A percentile compares a stretch with the other conserved stretches of the same genome.
Evolutionary conservation across 2,888 invertebrate genomes (phyloP).

Genomic region (Carabus problematicus): DNA sequence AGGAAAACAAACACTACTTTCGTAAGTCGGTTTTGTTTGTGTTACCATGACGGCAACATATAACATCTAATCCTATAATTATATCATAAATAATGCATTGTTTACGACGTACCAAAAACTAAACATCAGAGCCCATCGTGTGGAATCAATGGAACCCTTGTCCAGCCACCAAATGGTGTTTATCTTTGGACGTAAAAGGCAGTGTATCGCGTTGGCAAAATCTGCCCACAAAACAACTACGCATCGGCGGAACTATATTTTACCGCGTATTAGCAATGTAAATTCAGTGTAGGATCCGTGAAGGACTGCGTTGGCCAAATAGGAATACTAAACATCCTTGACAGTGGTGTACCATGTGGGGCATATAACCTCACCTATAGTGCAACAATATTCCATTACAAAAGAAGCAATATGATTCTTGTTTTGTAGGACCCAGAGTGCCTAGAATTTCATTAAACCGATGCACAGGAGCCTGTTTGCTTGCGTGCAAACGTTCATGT

Average conservation of each 20-base stretch:
- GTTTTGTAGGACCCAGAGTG: too few species aligned
- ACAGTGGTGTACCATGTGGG: too few species aligned
- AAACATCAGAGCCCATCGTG: constrained; percentile 4
- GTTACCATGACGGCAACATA: constrained; percentile 20
- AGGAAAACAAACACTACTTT: constrained; percentile 31
- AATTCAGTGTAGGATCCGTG: constrained; percentile 2
- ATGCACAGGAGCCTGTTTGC: too few species aligned
- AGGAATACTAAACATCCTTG: too few species aligned
- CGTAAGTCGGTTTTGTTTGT: constrained; percentile 10
- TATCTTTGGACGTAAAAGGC: constrained; percentile 24
- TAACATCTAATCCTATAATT: constrained; percentile 39
- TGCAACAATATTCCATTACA: background rate
- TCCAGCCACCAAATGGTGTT: constrained; percentile 10
- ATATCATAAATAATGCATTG: constrained; percentile 37
- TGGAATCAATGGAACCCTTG: constrained; percentile 28
- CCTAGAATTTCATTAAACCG: too few species aligned
- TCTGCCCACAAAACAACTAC: constrained; percentile 21
- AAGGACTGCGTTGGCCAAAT: background rate
- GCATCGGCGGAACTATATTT: constrained; percentile 9
- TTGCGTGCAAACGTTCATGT: too few species aligned
- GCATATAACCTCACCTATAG: background rate
- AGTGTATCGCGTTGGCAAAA: constrained; percentile 16
- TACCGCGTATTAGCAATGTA: constrained; percentile 28
- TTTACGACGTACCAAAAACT: constrained; percentile 31
- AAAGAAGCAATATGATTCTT: too few species aligned